Evolutionary conservation across 2,113 vertebrate genomes (phyloP).

Genomic region (Daboia siamensis): DNA sequence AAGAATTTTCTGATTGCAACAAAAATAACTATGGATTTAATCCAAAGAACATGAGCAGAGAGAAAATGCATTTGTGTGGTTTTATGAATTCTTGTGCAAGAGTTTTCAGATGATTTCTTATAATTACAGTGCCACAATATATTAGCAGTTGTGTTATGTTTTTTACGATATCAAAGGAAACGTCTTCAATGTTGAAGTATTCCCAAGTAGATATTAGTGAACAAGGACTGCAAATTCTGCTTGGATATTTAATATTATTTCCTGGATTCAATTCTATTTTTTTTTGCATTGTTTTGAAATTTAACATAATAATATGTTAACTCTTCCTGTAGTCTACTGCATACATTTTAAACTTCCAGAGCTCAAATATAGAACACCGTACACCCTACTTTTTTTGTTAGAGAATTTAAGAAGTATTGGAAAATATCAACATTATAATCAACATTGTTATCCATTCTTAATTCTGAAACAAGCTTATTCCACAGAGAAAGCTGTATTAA

Average conservation of each 20-base stretch:
- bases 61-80: background rate
- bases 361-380: background rate
- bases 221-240: background rate
- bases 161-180: background rate
- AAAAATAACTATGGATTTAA: constrained; percentile 1
- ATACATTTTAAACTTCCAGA: background rate
- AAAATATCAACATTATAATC: background rate
- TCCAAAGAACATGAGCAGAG: background rate
- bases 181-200: background rate
- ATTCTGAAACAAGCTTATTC: background rate
- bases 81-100: background rate
- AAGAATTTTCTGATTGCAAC: background rate
- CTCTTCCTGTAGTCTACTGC: background rate
- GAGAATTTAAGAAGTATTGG: background rate
- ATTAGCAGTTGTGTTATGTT: background rate
- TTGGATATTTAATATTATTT: background rate
- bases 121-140: background rate
- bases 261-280: background rate
- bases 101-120: background rate
- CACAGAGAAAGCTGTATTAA: background rate
- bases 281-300: background rate
- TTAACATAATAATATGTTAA: background rate
- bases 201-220: background rate
- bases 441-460: background rate
- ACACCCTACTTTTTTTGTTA: background rate